phyloP scores from a whole-genome alignment of 2,797 vertebrate genomes.

The Myiotriccus ornatus region DNA sequence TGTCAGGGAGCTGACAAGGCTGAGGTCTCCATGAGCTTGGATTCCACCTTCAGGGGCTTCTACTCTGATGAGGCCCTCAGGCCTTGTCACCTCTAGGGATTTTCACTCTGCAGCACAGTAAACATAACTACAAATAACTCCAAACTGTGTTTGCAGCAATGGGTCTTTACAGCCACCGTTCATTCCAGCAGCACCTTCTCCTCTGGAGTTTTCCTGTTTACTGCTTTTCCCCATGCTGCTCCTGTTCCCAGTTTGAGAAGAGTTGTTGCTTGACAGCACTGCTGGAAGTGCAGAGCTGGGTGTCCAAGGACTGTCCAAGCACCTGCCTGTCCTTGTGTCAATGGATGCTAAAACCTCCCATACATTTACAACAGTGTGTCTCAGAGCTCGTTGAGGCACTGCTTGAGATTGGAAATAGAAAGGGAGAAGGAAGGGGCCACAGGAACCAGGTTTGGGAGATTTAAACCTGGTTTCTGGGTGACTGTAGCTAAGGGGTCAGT shows the following conservation, averaged over 20 bases:
- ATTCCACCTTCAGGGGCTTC: background rate
- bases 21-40: background rate
- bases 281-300: background rate
- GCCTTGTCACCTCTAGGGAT: background rate
- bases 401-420: background rate
- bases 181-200: background rate
- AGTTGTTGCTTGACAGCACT: background rate
- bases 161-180: background rate
- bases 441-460: background rate
- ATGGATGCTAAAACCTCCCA: background rate
- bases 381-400: background rate
- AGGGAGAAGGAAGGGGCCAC: background rate
- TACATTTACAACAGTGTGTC: background rate
- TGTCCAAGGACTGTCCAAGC: background rate
- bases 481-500: background rate
- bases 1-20: background rate
- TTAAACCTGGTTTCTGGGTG: background rate
- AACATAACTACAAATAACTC: background rate
- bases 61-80: background rate
- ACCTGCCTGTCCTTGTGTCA: background rate
- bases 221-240: background rate
- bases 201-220: background rate
- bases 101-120: background rate
- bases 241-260: accelerated
- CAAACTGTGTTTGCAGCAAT: background rate